Evolutionary conservation across 2,797 vertebrate genomes (phyloP).

Genomic region (Esox lucius): DNA sequence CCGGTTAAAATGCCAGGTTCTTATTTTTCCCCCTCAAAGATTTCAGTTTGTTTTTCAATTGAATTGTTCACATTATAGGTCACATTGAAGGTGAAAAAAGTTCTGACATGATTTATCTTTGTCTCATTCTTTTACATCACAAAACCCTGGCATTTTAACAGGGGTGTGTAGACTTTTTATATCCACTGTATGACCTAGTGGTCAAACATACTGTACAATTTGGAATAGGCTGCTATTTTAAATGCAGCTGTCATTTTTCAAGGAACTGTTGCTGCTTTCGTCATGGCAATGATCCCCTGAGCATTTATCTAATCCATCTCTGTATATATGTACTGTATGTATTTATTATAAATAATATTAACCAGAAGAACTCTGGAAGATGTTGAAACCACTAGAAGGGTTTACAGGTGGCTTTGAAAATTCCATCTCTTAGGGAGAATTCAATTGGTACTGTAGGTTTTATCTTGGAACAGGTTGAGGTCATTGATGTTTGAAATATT

Average conservation of each 20-base stretch:
- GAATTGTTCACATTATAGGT: too few species aligned
- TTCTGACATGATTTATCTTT: too few species aligned
- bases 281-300: constrained; percentile 24
- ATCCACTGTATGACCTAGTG: too few species aligned
- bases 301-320: constrained; percentile 29
- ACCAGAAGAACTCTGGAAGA: constrained; percentile 25
- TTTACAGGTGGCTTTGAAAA: not conserved
- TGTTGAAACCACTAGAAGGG: constrained; percentile 33
- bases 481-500: constrained; percentile 4
- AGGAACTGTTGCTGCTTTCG: constrained; percentile 42
- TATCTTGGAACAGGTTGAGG: constrained; percentile 1
- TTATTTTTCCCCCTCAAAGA: too few species aligned
- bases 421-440: not conserved
- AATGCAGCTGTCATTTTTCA: constrained; percentile 23
- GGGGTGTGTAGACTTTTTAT: too few species aligned
- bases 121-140: too few species aligned
- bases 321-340: constrained; percentile 67
- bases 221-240: not conserved
- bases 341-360: constrained; percentile 51
- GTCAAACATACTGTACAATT: not conserved
- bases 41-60: too few species aligned
- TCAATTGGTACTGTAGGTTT: constrained; percentile 6
- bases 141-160: too few species aligned
- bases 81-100: too few species aligned
- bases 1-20: too few species aligned